phyloP scores from a whole-genome alignment of 1,140 invertebrate genomes.

The Drosophila pruinosa region DNA sequence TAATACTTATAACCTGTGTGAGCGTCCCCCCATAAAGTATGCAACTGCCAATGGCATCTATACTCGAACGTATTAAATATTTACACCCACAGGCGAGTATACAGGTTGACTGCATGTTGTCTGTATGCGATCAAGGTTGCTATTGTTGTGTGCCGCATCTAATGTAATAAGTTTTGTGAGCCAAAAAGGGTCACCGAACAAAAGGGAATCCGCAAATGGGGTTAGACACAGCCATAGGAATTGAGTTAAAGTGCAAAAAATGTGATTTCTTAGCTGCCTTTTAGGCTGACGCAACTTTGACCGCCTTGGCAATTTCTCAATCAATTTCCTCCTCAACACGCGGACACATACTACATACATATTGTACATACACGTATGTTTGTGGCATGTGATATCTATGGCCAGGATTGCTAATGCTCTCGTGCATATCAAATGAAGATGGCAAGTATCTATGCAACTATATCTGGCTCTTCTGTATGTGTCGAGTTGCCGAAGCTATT shows the following conservation, averaged over 20 bases:
- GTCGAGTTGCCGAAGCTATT: slow-evolving; percentile 32
- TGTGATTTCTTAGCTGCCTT: slow-evolving; percentile 16
- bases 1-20: slow-evolving; percentile 20
- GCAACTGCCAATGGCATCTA: slow-evolving; percentile 60
- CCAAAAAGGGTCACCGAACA: slow-evolving; percentile 66
- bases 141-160: slow-evolving; percentile 56
- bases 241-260: slow-evolving; percentile 57
- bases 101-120: slow-evolving; percentile 2
- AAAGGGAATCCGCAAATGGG: slow-evolving; percentile 43
- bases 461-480: not conserved
- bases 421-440: slow-evolving; percentile 22
- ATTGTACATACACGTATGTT: not conserved
- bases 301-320: slow-evolving; percentile 68
- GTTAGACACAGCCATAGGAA: slow-evolving; percentile 34
- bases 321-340: slow-evolving; percentile 55
- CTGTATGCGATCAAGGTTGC: slow-evolving; percentile 36
- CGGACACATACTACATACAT: not conserved
- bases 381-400: slow-evolving; percentile 41
- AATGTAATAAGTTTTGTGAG: slow-evolving; percentile 53
- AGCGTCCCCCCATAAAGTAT: slow-evolving; percentile 8
- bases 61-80: slow-evolving; percentile 64
- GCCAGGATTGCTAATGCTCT: slow-evolving; percentile 2
- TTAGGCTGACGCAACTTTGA: slow-evolving; percentile 51
- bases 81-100: slow-evolving; percentile 32
- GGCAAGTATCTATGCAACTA: not conserved